Evolutionary conservation across 2,797 vertebrate species (phyloP).

Genomic region (Helicolenus hilgendorfi): DNA sequence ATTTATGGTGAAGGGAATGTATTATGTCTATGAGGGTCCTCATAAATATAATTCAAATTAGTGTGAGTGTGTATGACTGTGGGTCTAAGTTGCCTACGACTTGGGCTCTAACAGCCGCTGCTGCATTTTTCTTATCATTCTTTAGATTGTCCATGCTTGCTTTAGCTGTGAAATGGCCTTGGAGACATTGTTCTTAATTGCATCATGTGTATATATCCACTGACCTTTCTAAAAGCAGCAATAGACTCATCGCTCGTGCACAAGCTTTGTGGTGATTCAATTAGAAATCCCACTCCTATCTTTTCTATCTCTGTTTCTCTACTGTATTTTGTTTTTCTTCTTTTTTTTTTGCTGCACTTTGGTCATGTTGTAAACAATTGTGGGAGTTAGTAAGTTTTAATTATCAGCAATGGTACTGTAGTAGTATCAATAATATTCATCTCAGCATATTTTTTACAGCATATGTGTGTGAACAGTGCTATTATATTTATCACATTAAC

Average conservation of each 20-base stretch:
- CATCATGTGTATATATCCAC: conserved; percentile 19
- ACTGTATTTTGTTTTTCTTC: not conserved
- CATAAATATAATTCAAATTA: not conserved
- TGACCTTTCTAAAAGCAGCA: conserved; percentile 32
- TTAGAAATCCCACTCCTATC: not conserved
- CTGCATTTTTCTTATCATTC: not conserved
- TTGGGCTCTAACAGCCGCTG: not conserved
- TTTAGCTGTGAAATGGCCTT: conserved; percentile 26
- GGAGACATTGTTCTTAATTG: conserved; percentile 22
- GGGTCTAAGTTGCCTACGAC: not conserved
- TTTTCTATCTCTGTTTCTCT: not conserved
- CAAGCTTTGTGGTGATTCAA: conserved; percentile 9
- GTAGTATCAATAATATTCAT: not conserved
- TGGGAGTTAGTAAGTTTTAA: not conserved
- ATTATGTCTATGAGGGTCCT: not conserved
- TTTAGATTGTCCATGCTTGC: not conserved
- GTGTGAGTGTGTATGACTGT: not conserved
- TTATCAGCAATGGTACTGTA: not conserved
- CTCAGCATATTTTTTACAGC: not conserved
- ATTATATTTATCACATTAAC: conserved; percentile 3
- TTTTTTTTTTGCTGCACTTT: not conserved
- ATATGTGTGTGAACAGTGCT: not conserved
- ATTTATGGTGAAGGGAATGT: not conserved
- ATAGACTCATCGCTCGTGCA: not conserved
- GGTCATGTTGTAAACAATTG: conserved; percentile 5